Conservation (phyloP, 2,888 invertebrate genomes). For the Gerris lacustris region DNA sequence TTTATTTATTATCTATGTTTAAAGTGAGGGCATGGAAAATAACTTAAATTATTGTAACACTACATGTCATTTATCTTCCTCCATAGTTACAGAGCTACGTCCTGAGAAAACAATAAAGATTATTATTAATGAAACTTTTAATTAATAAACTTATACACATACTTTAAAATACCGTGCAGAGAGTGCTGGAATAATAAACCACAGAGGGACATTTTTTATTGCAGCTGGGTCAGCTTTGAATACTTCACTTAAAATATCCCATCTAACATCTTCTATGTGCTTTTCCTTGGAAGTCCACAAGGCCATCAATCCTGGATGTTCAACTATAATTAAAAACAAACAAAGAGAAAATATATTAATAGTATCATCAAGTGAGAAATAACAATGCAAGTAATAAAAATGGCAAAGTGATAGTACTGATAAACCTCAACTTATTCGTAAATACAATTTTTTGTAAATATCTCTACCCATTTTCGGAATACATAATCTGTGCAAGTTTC, state of each 20-base stretch:
- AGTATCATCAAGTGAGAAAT: too few relatives aligned
- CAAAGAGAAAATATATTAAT: not conserved
- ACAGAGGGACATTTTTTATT: not conserved
- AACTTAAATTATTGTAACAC: too few relatives aligned
- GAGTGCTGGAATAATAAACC: not conserved
- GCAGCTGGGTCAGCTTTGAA: not conserved
- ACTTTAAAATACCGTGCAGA: not conserved
- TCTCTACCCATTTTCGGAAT: too few relatives aligned
- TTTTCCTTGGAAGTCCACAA: not conserved
- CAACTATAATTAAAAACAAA: not conserved
- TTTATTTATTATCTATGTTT: too few relatives aligned
- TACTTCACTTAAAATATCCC: not conserved
- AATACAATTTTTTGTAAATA: not conserved
- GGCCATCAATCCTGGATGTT: not conserved
- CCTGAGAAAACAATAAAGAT: too few relatives aligned
- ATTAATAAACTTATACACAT: not conserved
- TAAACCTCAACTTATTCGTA: too few relatives aligned
- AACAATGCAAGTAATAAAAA: not conserved
- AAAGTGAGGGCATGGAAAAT: too few relatives aligned
- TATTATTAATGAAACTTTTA: too few relatives aligned
- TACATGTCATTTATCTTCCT: too few relatives aligned
- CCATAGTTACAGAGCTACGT: too few relatives aligned
- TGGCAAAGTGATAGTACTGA: not conserved
- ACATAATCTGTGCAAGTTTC: too few relatives aligned
- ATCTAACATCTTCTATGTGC: not conserved